These are phyloP conservation scores for Boulengeromyrus knoepffleri DNA, from an alignment of 2,113 vertebrate genomes.

Conservation along the genomic window DNA sequence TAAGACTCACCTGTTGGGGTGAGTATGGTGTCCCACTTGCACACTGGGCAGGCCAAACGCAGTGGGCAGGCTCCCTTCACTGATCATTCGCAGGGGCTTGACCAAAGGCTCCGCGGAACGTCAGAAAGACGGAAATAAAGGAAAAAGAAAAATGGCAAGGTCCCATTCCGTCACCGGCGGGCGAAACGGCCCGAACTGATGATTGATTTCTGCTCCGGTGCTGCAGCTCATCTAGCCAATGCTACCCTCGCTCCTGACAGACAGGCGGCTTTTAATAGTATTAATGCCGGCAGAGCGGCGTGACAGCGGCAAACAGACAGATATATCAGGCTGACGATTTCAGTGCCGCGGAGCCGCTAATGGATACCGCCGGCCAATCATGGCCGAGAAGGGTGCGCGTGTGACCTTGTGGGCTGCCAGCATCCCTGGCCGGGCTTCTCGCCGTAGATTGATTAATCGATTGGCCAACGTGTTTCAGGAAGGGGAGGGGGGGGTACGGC, in stretches of 20 bases:
- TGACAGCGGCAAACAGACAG: neutral
- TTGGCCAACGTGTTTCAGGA: neutral
- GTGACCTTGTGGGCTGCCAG: neutral
- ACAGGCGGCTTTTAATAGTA: slow-evolving; percentile 9
- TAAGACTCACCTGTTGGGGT: neutral
- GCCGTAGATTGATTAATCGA: slow-evolving; percentile 5
- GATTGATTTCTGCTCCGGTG: neutral
- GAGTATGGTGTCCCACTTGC: neutral
- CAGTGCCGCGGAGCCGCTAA: neutral
- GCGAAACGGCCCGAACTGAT: neutral
- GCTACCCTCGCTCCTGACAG: neutral
- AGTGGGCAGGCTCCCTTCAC: neutral
- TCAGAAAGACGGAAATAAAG: neutral
- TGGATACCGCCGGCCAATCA: neutral
- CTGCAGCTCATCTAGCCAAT: neutral
- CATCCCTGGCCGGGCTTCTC: neutral
- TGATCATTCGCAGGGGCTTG: neutral
- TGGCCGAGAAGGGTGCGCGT: neutral
- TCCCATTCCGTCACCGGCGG: neutral
- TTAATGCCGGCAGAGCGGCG: neutral
- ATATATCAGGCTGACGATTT: slow-evolving; percentile 19
- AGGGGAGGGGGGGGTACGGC: neutral
- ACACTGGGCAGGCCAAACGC: neutral
- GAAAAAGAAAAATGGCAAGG: neutral
- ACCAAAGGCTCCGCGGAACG: neutral